A percentile compares a stretch with the other conserved stretches of the same genome.
Evolutionary conservation across 1,140 invertebrate genomes (phyloP).

Genomic region (Hycleus phaleratus): DNA sequence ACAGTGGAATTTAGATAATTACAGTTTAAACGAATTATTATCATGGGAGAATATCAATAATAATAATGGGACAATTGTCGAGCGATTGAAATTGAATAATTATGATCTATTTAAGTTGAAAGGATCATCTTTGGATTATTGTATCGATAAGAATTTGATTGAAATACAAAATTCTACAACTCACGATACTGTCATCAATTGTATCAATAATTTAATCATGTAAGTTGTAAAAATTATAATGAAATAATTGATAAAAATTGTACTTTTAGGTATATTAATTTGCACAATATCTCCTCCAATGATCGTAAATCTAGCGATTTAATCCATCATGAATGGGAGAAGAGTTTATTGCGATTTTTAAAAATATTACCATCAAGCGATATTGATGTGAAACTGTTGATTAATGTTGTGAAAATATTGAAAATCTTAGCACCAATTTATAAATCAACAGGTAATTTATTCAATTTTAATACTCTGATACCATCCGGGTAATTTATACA

Average conservation of each 20-base stretch:
- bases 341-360: conserved; percentile 50
- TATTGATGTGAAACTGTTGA: conserved; percentile 50
- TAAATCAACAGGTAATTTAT: conserved; percentile 21
- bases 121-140: conserved; percentile 43
- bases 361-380: conserved; percentile 49
- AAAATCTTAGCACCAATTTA: conserved; percentile 30
- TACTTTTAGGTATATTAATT: conserved; percentile 31
- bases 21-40: conserved; percentile 35
- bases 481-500: too few relatives aligned
- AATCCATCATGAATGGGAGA: conserved; percentile 49
- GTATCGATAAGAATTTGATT: conserved; percentile 44
- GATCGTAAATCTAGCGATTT: conserved; percentile 30
- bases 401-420: conserved; percentile 50
- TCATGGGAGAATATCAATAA: conserved; percentile 29
- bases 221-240: conserved; percentile 33
- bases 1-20: conserved; percentile 44
- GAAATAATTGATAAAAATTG: conserved; percentile 14
- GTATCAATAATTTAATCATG: conserved; percentile 48
- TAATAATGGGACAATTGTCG: conserved; percentile 19
- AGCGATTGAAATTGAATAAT: conserved; percentile 40
- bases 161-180: conserved; percentile 53
- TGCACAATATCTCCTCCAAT: conserved; percentile 24
- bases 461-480: neutral
- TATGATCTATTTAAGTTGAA: conserved; percentile 44
- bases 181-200: conserved; percentile 47